phyloP scores from a whole-genome alignment of 2,797 vertebrate genomes.

The Cirrhinus molitorella region DNA sequence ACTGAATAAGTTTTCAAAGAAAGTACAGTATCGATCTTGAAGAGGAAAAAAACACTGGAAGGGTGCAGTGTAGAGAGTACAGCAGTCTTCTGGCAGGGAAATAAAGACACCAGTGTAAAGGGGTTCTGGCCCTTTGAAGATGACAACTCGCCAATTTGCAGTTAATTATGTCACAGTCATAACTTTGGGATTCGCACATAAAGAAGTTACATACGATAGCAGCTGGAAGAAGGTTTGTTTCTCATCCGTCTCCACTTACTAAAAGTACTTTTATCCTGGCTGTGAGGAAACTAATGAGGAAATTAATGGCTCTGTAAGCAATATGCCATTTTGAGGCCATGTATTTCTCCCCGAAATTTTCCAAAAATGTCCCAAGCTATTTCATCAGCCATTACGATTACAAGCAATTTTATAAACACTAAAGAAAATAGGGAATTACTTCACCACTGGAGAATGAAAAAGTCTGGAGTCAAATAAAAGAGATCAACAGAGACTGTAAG shows the following conservation, averaged over 20 bases:
- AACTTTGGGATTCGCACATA: slow-evolving; percentile 67
- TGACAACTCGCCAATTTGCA: slow-evolving; percentile 76
- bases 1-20: slow-evolving; percentile 71
- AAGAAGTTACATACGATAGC: slow-evolving; percentile 69
- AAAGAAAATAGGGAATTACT: slow-evolving; percentile 37
- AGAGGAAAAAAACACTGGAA: slow-evolving; percentile 26
- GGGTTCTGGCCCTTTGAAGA: slow-evolving; percentile 68
- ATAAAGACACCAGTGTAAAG: slow-evolving; percentile 71
- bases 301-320: slow-evolving; percentile 27
- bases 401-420: slow-evolving; percentile 40
- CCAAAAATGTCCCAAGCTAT: slow-evolving; percentile 23
- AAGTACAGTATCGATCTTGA: slow-evolving; percentile 67
- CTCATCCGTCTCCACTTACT: slow-evolving; percentile 28
- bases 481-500: slow-evolving; percentile 24
- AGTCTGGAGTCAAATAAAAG: slow-evolving; percentile 42
- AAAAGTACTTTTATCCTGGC: slow-evolving; percentile 42
- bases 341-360: background rate
- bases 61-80: background rate
- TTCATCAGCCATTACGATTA: slow-evolving; percentile 42
- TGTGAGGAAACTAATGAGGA: slow-evolving; percentile 1
- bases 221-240: slow-evolving; percentile 54
- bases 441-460: slow-evolving; percentile 42
- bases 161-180: slow-evolving; percentile 74
- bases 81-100: slow-evolving; percentile 75
- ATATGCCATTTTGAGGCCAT: background rate